Evolutionary conservation across 2,888 invertebrate genomes (phyloP), one percentile per base, ranked within the genome.

Genomic region (Antheraea assamensis): DNA sequence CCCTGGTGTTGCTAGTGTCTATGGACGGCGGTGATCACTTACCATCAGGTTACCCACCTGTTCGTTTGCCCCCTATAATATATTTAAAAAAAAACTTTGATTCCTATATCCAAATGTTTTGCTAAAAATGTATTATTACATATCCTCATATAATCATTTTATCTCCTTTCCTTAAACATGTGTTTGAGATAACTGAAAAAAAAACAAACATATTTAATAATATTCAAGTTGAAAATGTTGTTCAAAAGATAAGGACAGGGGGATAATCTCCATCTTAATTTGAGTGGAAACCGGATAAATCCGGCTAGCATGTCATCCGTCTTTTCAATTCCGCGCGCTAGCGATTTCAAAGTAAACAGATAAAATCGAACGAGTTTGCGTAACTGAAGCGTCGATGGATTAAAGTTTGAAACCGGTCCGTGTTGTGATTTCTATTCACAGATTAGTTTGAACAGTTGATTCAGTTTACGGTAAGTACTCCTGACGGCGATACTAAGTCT

Each of bases 281-380:
- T 68, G 68, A 68, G 68, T 35, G 68, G 68, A 68, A 68, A 35
- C n/a, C 68, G 68, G 31, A 35, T 68, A 35, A 35, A 68, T 68
- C 68, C 68, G 68, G 35, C n/a, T 35, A 35, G 24, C 21, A 35
- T 35, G 35, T 35, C 35, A 35, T 68, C n/a, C 35, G 31, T 68
- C 35, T 35, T 68, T 68, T 68, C 31, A 35, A 68, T 68, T 68
- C 68, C 68, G 68, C 68, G 31, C 68, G 68, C 35, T 35, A 35
- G 68, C 68, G 35, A 35, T 68, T 35, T 68, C 68, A 68, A 68
- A 68, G 35, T 68, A 68, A 68, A 35, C 68, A 68, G 68, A 68
- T 68, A 68, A 35, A 68, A n/a, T 35, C 21, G 10, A n/a, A 35
- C 21, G 35, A 68, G 68, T 68, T 68, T 35, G n/a, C 68, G 68